These are phyloP conservation scores for Opisthocomus hoazin DNA, from an alignment of 2,113 vertebrate species.

Conservation along the genomic window DNA sequence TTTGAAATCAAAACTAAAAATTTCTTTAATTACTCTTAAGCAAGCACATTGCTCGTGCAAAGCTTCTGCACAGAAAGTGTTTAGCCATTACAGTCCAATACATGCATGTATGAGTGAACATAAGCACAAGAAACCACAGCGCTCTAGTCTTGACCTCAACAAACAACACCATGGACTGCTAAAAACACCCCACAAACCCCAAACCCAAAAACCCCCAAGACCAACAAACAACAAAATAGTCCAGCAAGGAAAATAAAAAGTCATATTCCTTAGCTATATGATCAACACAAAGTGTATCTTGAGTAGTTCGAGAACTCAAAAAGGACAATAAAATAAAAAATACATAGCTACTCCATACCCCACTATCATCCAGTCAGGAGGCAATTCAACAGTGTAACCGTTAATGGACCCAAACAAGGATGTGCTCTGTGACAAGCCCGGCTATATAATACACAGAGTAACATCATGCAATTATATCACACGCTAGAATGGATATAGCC, in stretches of 20 bases:
- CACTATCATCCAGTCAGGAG: not conserved
- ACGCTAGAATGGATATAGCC: rapidly evolving
- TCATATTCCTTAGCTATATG: not conserved
- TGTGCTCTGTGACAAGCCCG: not conserved
- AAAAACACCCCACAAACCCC: not conserved
- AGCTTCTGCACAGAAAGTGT: not conserved
- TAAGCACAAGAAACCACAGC: not conserved
- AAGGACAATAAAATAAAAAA: not conserved
- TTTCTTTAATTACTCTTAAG: not conserved
- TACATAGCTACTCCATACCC: not conserved
- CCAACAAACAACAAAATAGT: not conserved
- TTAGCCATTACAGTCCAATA: not conserved
- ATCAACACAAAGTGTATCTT: not conserved
- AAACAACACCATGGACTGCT: not conserved
- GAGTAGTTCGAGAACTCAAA: not conserved
- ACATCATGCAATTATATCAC: not conserved
- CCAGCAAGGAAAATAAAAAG: not conserved
- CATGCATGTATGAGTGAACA: not conserved
- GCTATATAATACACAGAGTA: not conserved
- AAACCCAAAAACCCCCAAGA: not conserved
- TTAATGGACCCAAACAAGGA: not conserved
- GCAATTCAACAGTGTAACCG: not conserved
- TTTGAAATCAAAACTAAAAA: not conserved
- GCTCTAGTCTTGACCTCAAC: not conserved
- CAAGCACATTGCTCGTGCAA: not conserved